Evolutionary conservation across 2,888 invertebrate genomes (phyloP), one percentile per base, ranked within the genome.

Genomic region (Charanyca ferruginea): DNA sequence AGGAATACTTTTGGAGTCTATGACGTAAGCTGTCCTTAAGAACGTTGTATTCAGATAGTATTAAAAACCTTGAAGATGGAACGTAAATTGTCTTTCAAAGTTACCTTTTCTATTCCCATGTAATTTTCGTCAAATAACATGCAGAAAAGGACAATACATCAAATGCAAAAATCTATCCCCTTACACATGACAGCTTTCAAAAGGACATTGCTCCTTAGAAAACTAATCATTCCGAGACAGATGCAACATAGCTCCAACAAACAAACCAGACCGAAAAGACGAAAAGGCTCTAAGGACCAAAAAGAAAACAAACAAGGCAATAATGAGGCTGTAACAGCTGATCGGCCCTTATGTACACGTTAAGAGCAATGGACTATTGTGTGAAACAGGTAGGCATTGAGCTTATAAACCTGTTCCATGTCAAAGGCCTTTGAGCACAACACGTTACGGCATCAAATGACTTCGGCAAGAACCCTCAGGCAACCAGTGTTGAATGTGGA

Each of bases 21-120:
- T 81, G 76, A 82, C 68, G 80, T 71, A 72, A 76, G 41, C 1
- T 60, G 76, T 73, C 76, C 78, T 73, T 77, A 71, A 18, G 20
- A 62, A 57, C 45, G 32, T 28, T 13, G 9, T 48, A 18, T 25
- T 38, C 38, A 38, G 68, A 69, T 81, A 51, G 48, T 23, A 66
- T 73, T 61, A 32, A 20, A 63, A 9, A 9, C 79, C 73, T 81
- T 73, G 70, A 61, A 58, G 49, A 49, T 55, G 51, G n/a, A 25
- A 41, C 47, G 42, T 45, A 18, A 3, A 35, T 55, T 48, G 22
- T 11, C 1, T 5, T 22, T 44, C 23, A n/a, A 42, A 13, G 25
- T 42, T 11, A 41, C 3, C 7, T 11, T 64, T 57, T 16, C 0
- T 9, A 28, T 4, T 41, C 9, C 16, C 7, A 41, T 3, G 41